Percentiles rank a stretch among this genome's conserved stretches.
Evolutionary conservation across 2,797 vertebrate species (phyloP).

Genomic region (Crocodylus rhombifer): DNA sequence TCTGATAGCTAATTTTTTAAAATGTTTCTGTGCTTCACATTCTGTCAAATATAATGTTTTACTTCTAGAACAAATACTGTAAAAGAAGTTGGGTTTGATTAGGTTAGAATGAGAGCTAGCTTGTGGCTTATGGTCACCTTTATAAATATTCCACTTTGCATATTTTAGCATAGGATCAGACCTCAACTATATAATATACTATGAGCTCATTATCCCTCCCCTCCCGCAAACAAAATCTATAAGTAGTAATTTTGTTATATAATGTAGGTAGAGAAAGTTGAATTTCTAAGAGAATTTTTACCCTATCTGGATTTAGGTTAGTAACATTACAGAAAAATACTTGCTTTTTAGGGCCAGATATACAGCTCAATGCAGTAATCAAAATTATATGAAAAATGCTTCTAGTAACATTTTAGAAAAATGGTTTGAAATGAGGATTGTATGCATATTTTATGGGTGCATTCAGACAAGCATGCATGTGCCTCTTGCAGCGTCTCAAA

Average conservation of each 20-base stretch:
- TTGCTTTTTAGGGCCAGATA: not conserved
- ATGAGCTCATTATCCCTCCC: not conserved
- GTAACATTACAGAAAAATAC: not conserved
- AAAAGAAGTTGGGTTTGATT: not conserved
- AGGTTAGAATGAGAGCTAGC: not conserved
- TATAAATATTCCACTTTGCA: not conserved
- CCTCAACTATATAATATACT: too few relatives aligned
- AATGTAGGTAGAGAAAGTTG: not conserved
- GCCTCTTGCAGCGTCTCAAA: too few relatives aligned
- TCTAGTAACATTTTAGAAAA: not conserved
- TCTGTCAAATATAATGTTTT: not conserved
- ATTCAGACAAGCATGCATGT: too few relatives aligned
- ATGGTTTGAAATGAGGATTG: not conserved
- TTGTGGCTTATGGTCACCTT: not conserved
- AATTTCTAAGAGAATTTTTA: too few relatives aligned
- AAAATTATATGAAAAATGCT: not conserved
- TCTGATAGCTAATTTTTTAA: not conserved
- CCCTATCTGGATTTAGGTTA: not conserved
- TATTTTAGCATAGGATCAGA: not conserved
- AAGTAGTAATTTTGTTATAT: not conserved
- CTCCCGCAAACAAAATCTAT: not conserved
- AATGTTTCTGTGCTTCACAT: not conserved
- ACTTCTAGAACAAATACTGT: not conserved
- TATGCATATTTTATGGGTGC: not conserved
- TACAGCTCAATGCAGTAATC: not conserved